Conservation (phyloP, 2,888 invertebrate genomes). For the Zygogramma bicolorata region DNA sequence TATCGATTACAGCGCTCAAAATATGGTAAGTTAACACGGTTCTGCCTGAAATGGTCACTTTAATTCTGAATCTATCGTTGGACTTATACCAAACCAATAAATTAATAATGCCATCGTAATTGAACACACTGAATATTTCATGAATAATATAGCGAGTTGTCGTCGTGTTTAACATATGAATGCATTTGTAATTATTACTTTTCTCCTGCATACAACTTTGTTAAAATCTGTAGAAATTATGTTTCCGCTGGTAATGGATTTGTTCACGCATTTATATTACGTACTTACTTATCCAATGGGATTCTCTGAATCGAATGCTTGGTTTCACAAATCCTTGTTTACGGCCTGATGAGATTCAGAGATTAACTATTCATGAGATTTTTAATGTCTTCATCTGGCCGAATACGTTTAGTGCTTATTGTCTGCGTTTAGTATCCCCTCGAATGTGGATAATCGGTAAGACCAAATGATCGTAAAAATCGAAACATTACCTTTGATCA, state of each 20-base stretch:
- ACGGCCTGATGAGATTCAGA: conserved; percentile 28
- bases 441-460: conserved; percentile 44
- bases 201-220: neutral
- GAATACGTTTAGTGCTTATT: conserved; percentile 48
- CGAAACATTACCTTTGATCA: neutral
- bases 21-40: no score
- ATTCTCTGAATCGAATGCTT: conserved; percentile 24
- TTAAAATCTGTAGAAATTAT: conserved; percentile 18
- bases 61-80: neutral
- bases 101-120: neutral
- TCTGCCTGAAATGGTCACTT: neutral
- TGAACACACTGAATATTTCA: conserved; percentile 2
- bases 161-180: conserved; percentile 7
- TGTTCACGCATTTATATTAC: conserved; percentile 31
- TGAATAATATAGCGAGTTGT: neutral
- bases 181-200: conserved; percentile 9
- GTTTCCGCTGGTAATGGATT: conserved; percentile 31
- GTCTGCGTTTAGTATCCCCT: conserved; percentile 60
- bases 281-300: conserved; percentile 31
- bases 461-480: neutral
- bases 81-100: neutral
- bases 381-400: conserved; percentile 33
- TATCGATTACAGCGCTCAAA: no score
- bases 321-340: conserved; percentile 35
- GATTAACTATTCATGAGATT: conserved; percentile 34